Evolutionary conservation across 2,888 invertebrate species (phyloP).

Genomic region (Brachyopa scutellaris): DNA sequence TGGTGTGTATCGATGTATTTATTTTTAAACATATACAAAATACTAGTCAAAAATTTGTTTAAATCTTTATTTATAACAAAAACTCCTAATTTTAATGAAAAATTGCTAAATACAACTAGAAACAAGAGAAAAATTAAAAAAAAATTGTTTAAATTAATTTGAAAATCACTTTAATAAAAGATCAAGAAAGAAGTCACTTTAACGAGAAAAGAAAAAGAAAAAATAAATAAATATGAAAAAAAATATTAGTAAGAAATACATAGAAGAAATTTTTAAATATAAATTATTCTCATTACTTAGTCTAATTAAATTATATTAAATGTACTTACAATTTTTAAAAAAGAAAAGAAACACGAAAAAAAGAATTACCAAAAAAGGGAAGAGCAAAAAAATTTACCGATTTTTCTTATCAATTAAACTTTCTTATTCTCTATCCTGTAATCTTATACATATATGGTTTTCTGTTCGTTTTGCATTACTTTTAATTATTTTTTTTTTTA

Average conservation of each 20-base stretch:
- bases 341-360: constrained; percentile 9
- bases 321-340: constrained; percentile 48
- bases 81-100: constrained; percentile 41
- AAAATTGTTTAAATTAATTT: constrained; percentile 48
- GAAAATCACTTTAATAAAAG: constrained; percentile 36
- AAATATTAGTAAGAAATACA: constrained; percentile 63
- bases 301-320: constrained; percentile 69
- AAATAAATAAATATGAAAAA: constrained; percentile 17
- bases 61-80: constrained; percentile 28
- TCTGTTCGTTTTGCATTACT: not conserved
- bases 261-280: constrained; percentile 69
- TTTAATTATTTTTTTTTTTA: constrained; percentile 15
- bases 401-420: constrained; percentile 51
- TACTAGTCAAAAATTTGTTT: constrained; percentile 58
- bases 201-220: constrained; percentile 34
- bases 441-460: constrained; percentile 31
- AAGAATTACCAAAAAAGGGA: constrained; percentile 13
- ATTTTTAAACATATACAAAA: constrained; percentile 47
- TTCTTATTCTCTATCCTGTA: constrained; percentile 61
- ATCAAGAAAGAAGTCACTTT: constrained; percentile 32
- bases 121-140: constrained; percentile 22
- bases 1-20: constrained; percentile 63
- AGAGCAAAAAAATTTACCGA: constrained; percentile 29
- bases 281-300: constrained; percentile 68
- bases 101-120: not conserved